A percentile compares a stretch with the other conserved stretches of the same genome.
Conservation (phyloP, 1,140 invertebrate genomes). For the Drosophila trapezifrons region DNA sequence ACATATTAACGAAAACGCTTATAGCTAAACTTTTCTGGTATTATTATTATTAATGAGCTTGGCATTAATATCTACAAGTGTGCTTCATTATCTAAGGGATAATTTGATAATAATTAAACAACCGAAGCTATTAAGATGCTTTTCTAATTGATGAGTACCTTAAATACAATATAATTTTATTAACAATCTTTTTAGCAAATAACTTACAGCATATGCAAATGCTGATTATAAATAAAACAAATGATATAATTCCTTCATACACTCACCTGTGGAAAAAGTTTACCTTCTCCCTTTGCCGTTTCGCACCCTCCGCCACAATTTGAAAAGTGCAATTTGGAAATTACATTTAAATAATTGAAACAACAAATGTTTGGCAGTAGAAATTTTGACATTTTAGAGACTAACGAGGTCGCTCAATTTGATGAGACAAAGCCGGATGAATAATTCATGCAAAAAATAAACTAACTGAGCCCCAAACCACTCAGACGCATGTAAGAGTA, state of each 20-base stretch:
- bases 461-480: slow-evolving; percentile 58
- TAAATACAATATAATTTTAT: neutral
- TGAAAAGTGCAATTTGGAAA: slow-evolving; percentile 67
- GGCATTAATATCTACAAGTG: neutral
- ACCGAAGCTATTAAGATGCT: neutral
- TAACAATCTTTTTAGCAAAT: neutral
- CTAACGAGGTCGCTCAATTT: slow-evolving; percentile 74
- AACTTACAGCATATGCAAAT: slow-evolving; percentile 8
- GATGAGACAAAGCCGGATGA: slow-evolving; percentile 71
- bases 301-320: slow-evolving; percentile 16
- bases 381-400: slow-evolving; percentile 73
- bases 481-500: slow-evolving; percentile 67
- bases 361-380: slow-evolving; percentile 71
- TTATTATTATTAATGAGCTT: neutral
- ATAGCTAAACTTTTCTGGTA: neutral
- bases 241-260: neutral
- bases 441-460: slow-evolving; percentile 73
- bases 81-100: neutral
- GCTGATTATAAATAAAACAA: slow-evolving; percentile 18
- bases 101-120: neutral
- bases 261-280: neutral
- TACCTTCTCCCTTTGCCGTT: neutral
- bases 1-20: neutral
- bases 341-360: slow-evolving; percentile 81
- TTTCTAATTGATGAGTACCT: neutral